These are phyloP conservation scores for Drosophila stalkeri DNA, from an alignment of 2,888 invertebrate species.

Conservation along the genomic window DNA sequence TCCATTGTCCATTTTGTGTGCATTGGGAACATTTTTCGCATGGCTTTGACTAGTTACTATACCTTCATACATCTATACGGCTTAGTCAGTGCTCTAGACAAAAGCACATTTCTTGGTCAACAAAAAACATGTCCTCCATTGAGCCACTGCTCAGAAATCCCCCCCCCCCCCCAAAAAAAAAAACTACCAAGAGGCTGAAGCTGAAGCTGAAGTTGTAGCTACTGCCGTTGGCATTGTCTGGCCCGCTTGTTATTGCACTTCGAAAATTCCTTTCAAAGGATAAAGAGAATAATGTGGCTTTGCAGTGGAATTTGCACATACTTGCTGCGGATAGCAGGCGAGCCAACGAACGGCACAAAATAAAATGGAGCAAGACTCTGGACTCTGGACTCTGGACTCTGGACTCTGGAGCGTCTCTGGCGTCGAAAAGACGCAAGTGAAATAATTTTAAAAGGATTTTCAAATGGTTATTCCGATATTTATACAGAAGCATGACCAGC, in stretches of 20 bases:
- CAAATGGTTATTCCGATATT: conserved; percentile 79
- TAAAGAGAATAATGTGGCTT: conserved; percentile 82
- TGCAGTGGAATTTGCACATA: conserved; percentile 82
- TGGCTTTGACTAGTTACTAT: conserved; percentile 34
- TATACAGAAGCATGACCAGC: conserved; percentile 69
- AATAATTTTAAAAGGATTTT: conserved; percentile 81
- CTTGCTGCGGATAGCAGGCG: conserved; percentile 58
- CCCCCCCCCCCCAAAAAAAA: conserved; percentile 16
- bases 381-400: conserved; percentile 39
- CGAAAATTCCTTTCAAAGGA: conserved; percentile 79
- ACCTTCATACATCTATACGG: conserved; percentile 48
- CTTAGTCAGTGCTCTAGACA: conserved; percentile 47
- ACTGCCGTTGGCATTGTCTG: conserved; percentile 38
- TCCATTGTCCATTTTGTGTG: conserved; percentile 37
- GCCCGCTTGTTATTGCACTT: conserved; percentile 78
- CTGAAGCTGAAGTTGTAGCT: not conserved
- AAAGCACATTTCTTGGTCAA: conserved; percentile 43
- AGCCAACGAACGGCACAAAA: conserved; percentile 30
- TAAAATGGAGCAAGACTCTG: conserved; percentile 21
- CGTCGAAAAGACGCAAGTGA: conserved; percentile 79
- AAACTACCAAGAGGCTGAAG: conserved; percentile 11
- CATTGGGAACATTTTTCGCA: conserved; percentile 51
- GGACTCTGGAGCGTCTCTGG: conserved; percentile 38
- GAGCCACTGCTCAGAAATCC: conserved; percentile 30
- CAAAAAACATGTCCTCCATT: conserved; percentile 37